Evolutionary conservation across 2,113 vertebrate species (phyloP).

Genomic region (Aythya baeri): DNA sequence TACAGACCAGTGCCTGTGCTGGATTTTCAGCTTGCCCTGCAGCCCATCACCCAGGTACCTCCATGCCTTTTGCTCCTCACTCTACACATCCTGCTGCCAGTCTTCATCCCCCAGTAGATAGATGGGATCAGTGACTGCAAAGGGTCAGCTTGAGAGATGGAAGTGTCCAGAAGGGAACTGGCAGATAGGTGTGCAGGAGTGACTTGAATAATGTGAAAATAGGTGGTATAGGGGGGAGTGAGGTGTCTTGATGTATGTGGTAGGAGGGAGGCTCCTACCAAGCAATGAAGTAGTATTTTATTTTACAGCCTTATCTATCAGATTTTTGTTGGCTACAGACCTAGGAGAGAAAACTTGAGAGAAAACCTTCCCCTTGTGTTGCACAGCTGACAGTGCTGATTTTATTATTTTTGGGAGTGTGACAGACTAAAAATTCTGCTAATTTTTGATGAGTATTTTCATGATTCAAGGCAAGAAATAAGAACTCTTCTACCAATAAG

Average conservation of each 20-base stretch:
- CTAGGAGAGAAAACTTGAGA: background rate
- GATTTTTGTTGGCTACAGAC: background rate
- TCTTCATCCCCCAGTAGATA: background rate
- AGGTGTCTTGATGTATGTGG: background rate
- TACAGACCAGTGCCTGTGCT: background rate
- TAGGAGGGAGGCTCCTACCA: background rate
- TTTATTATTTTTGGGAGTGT: background rate
- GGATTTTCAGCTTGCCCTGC: background rate
- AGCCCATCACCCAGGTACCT: background rate
- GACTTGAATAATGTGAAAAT: background rate
- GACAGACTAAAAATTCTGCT: background rate
- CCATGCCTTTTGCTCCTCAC: background rate
- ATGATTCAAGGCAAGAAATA: background rate
- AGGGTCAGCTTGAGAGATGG: background rate
- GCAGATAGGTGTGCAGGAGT: background rate
- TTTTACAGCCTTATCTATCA: background rate
- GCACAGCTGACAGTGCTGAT: background rate
- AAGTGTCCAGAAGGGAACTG: background rate
- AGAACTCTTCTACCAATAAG: background rate
- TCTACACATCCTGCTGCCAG: rapidly evolving
- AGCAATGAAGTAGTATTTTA: background rate
- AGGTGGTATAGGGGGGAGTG: background rate
- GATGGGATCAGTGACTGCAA: background rate
- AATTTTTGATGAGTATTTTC: background rate
- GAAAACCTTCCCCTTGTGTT: background rate